Evolutionary conservation across 2,797 vertebrate species (phyloP), one percentile per base, ranked within the genome.

Genomic region (Antennarius maculatus): DNA sequence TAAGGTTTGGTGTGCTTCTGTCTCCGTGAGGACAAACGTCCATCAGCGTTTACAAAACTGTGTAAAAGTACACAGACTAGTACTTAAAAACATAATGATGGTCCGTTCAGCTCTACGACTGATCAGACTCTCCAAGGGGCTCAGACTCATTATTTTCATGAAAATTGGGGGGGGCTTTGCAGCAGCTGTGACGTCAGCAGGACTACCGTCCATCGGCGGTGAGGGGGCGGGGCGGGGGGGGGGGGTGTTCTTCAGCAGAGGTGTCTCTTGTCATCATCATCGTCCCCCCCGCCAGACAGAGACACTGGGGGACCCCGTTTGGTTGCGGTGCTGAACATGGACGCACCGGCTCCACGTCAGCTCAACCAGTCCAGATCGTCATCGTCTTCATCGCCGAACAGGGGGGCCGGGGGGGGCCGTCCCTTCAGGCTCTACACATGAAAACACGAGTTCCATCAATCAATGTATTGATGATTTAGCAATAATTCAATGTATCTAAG

Each of bases 301-400:
- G 23, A 23, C 23, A 2, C 23, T 23, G 23, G 23, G 11, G 54
- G n/a, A 23, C 48, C 48, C 23, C 23, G 23, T 23, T 23, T 1
- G 31, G 62, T 42, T 47, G 3, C 13, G 49, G 29, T 27, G 17
- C 45, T 53, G 29, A 7, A 55, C 51, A 64, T 71, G 0, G 42
- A 52, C 43, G 64, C 1, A 31, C 45, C 37, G 47, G 49, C 42
- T 54, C 16, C 37, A 15, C 27, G 37, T 98, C 93, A 97, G 71
- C 94, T 94, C 74, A 98, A 81, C 97, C 96, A 98, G 86, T 95
- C 95, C 86, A 95, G 88, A 61, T 97, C 96, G 4, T 97, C 95
- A 0, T 96, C 95, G 0, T 98, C 96, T 0, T 97, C 95, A 0
- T 96, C 94, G 49, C 91, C 95, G 6, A 98, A 99, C 81, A 98